Conservation (phyloP, 2,797 vertebrate genomes). For the Anomalospiza imberbis region DNA sequence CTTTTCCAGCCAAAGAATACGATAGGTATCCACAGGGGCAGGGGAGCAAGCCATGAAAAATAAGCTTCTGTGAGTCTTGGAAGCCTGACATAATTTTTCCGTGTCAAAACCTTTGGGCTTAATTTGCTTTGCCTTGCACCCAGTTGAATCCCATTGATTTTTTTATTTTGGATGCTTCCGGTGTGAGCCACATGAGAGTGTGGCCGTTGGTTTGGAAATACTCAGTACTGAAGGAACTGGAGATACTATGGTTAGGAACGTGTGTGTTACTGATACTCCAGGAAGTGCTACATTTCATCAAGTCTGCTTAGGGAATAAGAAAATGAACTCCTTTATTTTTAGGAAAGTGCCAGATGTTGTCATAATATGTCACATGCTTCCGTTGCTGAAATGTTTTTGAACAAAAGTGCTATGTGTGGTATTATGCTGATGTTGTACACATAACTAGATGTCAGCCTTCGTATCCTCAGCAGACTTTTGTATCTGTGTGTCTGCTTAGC, state of each 20-base stretch:
- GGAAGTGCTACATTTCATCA: conserved; percentile 36
- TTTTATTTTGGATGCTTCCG: background rate
- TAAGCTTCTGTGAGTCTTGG: conserved; percentile 58
- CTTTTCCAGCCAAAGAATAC: conserved; percentile 42
- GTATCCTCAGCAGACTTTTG: background rate
- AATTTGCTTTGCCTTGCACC: background rate
- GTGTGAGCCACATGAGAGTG: background rate
- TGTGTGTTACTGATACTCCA: conserved; percentile 14
- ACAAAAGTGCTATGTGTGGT: conserved; percentile 35
- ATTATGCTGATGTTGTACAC: conserved; percentile 30
- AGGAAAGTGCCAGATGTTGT: conserved; percentile 30
- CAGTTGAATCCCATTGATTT: background rate
- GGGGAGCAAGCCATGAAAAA: conserved; percentile 59
- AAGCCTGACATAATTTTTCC: conserved; percentile 6
- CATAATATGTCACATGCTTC: background rate
- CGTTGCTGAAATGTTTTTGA: conserved; percentile 37
- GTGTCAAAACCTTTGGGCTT: conserved; percentile 21
- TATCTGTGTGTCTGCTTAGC: background rate
- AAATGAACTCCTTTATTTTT: conserved; percentile 32
- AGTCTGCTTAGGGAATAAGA: background rate
- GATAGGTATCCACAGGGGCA: conserved; percentile 25
- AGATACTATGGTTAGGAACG: background rate
- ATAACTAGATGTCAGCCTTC: conserved; percentile 36
- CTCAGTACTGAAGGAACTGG: background rate
- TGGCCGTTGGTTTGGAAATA: background rate